Evolutionary conservation across 2,888 invertebrate species (phyloP).

Genomic region (Kuschelorhynchus macadamiae): DNA sequence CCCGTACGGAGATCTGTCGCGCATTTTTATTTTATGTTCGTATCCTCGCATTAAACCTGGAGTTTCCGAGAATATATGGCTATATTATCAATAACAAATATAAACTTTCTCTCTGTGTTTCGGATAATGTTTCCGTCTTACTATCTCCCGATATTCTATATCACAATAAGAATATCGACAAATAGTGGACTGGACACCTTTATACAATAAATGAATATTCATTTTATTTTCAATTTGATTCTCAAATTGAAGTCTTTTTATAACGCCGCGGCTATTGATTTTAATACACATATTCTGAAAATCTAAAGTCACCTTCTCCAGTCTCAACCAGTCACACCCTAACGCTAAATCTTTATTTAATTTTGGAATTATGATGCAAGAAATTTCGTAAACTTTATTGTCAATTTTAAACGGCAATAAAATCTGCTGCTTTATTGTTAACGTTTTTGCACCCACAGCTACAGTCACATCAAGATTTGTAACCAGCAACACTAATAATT

Average conservation of each 20-base stretch:
- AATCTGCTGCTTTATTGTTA: constrained; percentile 23
- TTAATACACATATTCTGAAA: not conserved
- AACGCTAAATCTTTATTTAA: not conserved
- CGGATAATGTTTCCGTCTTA: not conserved
- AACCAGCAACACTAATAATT: constrained; percentile 5
- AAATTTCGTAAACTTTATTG: constrained; percentile 17
- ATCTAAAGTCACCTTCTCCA: not conserved
- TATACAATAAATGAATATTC: no score
- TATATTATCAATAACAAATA: constrained; percentile 5
- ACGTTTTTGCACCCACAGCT: constrained; percentile 16
- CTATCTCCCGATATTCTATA: not conserved
- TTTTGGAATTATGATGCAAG: constrained; percentile 33
- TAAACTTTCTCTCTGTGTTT: constrained; percentile 6
- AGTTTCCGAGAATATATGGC: constrained; percentile 23
- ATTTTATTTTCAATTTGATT: no score
- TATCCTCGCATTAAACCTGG: constrained; percentile 21
- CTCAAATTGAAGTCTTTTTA: not conserved
- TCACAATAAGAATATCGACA: no score
- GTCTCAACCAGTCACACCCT: constrained; percentile 4
- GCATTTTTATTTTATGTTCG: constrained; percentile 26
- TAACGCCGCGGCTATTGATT: not conserved
- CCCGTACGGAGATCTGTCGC: constrained; percentile 28
- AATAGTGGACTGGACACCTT: no score
- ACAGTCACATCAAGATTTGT: constrained; percentile 23
- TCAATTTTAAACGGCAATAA: constrained; percentile 20